Conservation (phyloP, 2,113 vertebrate species). For the Talpa occidentalis region DNA sequence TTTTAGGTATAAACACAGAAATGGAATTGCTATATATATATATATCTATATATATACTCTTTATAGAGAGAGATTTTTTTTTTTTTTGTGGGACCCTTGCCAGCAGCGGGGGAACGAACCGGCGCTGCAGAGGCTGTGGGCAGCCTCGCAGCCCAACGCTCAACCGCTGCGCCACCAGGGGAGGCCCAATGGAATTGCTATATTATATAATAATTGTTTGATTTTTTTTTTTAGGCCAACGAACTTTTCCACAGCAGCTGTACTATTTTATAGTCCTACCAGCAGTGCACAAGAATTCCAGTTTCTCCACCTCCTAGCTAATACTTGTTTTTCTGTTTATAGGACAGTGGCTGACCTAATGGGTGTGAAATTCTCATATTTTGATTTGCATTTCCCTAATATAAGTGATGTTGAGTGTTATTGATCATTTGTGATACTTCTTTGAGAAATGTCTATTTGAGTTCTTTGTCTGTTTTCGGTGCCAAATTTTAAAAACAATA, state of each 20-base stretch:
- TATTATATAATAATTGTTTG: slow-evolving; percentile 4
- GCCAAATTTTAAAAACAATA: neutral
- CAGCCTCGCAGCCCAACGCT: no score
- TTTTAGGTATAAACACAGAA: neutral
- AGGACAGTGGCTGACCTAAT: neutral
- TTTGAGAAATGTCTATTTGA: neutral
- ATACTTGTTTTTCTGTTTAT: neutral
- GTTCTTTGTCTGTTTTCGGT: neutral
- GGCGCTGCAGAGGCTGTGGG: no score
- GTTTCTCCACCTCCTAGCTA: neutral
- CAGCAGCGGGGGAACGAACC: no score
- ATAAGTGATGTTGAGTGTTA: neutral
- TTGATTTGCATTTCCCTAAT: neutral
- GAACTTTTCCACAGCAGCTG: no score
- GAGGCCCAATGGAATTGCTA: slow-evolving; percentile 1
- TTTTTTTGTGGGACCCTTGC: no score
- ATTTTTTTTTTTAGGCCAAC: neutral
- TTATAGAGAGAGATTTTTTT: no score
- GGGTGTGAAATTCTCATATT: neutral
- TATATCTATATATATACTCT: no score
- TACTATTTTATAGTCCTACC: no score
- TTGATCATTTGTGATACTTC: neutral
- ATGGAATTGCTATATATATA: neutral
- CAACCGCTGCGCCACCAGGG: no score
- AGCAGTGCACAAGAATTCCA: neutral